Base-by-base conservation (phyloP, 1,140 invertebrate species). In the Anoplophora glabripennis region DNA sequence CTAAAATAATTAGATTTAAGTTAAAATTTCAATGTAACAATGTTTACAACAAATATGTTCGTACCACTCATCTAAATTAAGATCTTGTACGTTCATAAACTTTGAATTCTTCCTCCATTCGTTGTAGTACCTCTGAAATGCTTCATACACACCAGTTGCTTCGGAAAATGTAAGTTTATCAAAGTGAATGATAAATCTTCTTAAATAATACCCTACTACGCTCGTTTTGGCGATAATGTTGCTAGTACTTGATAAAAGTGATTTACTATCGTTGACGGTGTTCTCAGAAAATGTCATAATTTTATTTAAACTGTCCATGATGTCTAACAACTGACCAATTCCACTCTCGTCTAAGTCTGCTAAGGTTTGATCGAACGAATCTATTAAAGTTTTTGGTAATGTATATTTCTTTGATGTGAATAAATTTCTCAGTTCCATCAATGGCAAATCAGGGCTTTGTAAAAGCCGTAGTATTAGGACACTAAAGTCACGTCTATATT, bases 161-260 rank as follows among this genome's bases (percentile, higher is more conserved):
- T 92, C 88, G 33, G 86, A 86, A 76, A 94, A 94, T 18, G 86
- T 84, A 38, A 94, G 76, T 72, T 89, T 91, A 67, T 93, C 89
- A 74, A 93, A 86, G 53, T 87, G 84, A 1, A 93, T 76, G 53
- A 89, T 83, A 70, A 93, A 87, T 68, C 90, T 80, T 60, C 92
- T 81, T 53, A 94, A 79, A 76, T 92, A 94, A 57, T 92, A 72
- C 17, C 88, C 88, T 51, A 78, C 68, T 36, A 77, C 67, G 71
- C 78, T 79, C 55, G 69, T 75, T 65, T 72, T 75, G 44, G 75
- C 75, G 15, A 80, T 67, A 49, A 54, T 63, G 60, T 45, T 72
- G 48, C 60, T 51, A 12, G 14, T 52, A 28, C 21, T 28, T 41
- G 57, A 9, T 64, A 58, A 15, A 71, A 67, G 7, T 72, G 53